Evolutionary conservation across 2,888 invertebrate species (phyloP).

Genomic region (Eudasyphora cyanicolor): DNA sequence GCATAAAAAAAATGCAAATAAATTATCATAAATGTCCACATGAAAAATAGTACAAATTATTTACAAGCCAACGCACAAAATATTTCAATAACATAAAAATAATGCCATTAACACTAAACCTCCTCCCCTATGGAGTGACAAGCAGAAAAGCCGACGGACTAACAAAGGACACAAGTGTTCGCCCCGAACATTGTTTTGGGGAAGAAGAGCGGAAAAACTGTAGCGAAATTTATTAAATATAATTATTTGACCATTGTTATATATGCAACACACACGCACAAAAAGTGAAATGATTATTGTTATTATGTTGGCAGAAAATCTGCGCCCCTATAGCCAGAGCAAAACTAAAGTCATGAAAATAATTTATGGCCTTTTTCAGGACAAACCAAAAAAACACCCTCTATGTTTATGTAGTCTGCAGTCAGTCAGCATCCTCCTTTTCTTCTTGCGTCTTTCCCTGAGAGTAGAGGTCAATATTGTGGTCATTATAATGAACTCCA

Average conservation of each 20-base stretch:
- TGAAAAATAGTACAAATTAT: slow-evolving; percentile 8
- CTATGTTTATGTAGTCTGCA: slow-evolving; percentile 30
- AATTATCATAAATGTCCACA: slow-evolving; percentile 48
- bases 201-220: slow-evolving; percentile 42
- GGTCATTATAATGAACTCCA: slow-evolving; percentile 57
- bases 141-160: background rate
- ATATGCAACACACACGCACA: slow-evolving; percentile 36
- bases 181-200: background rate
- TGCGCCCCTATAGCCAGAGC: slow-evolving; percentile 45
- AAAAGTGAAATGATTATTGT: slow-evolving; percentile 10
- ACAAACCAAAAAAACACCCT: slow-evolving; percentile 29
- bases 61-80: slow-evolving; percentile 19
- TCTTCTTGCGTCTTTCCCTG: background rate
- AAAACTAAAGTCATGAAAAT: slow-evolving; percentile 33
- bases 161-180: slow-evolving; percentile 46
- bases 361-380: slow-evolving; percentile 50
- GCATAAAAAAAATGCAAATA: slow-evolving; percentile 42
- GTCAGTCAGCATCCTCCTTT: slow-evolving; percentile 32
- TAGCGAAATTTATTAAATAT: slow-evolving; percentile 63
- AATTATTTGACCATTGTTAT: slow-evolving; percentile 60
- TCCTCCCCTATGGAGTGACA: background rate
- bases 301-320: slow-evolving; percentile 16
- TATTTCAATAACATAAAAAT: slow-evolving; percentile 7
- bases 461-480: slow-evolving; percentile 32
- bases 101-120: background rate